A percentile compares a stretch with the other conserved stretches of the same genome.
Conservation (phyloP, 2,797 vertebrate species). For the Cirrhinus mrigala region DNA sequence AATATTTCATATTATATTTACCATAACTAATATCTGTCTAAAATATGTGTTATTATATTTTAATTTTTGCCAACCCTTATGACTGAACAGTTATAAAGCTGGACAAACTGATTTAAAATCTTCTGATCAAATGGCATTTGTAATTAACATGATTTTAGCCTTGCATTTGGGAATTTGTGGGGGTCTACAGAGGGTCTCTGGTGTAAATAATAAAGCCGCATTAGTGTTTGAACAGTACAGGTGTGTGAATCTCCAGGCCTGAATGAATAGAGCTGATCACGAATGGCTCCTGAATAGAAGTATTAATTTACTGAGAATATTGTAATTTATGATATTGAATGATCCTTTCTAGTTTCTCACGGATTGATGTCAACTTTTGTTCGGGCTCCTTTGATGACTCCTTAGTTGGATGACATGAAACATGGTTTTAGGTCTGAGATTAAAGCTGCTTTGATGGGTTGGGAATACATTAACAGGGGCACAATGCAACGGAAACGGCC, state of each 20-base stretch:
- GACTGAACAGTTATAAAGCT: not conserved
- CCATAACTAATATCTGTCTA: not conserved
- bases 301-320: constrained; percentile 37
- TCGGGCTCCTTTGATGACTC: constrained; percentile 70
- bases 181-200: not conserved
- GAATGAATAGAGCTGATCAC: constrained; percentile 10
- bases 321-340: constrained; percentile 36
- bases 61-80: not conserved
- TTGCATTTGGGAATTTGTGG: constrained; percentile 16
- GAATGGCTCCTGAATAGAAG: constrained; percentile 14
- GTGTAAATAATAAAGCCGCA: not conserved
- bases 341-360: constrained; percentile 29
- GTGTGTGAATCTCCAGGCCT: constrained; percentile 21
- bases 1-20: not conserved
- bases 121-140: not conserved
- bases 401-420: constrained; percentile 67
- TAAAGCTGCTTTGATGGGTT: constrained; percentile 70
- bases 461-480: constrained; percentile 50
- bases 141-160: not conserved
- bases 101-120: not conserved
- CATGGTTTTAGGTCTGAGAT: constrained; percentile 67
- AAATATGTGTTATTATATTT: not conserved
- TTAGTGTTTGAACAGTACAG: constrained; percentile 39
- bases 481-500: constrained; percentile 60
- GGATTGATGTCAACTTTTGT: constrained; percentile 53